A percentile compares a stretch with the other conserved stretches of the same genome.
Evolutionary conservation across 1,140 invertebrate species (phyloP).

Genomic region (Polypedilum vanderplanki): DNA sequence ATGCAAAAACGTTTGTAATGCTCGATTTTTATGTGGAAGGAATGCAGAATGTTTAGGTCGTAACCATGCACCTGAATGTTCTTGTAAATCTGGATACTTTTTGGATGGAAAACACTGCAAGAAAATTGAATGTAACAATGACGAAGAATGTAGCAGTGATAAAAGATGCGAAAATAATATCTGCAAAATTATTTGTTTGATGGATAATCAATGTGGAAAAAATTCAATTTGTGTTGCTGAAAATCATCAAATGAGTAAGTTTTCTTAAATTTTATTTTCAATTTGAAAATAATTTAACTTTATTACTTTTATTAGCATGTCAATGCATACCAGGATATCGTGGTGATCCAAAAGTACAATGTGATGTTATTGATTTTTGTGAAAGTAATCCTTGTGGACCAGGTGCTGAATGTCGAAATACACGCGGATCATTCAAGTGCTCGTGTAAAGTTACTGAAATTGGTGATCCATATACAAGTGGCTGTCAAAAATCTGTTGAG

Average conservation of each 20-base stretch:
- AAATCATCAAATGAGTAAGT: slow-evolving; percentile 49
- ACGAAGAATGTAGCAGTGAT: slow-evolving; percentile 69
- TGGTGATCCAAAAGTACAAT: slow-evolving; percentile 63
- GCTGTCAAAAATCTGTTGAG: slow-evolving; percentile 68
- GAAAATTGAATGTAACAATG: slow-evolving; percentile 63
- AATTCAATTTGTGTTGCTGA: slow-evolving; percentile 78
- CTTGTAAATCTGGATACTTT: slow-evolving; percentile 67
- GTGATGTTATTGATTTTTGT: slow-evolving; percentile 72
- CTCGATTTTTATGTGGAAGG: slow-evolving; percentile 63
- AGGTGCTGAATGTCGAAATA: slow-evolving; percentile 74
- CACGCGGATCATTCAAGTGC: slow-evolving; percentile 72
- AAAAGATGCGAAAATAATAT: slow-evolving; percentile 71
- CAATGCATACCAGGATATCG: slow-evolving; percentile 81
- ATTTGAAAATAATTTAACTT: not conserved
- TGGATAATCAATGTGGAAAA: slow-evolving; percentile 68
- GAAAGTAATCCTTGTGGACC: slow-evolving; percentile 69
- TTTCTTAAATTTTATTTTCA: not conserved
- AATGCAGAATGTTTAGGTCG: slow-evolving; percentile 68
- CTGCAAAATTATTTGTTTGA: slow-evolving; percentile 77
- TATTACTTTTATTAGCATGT: slow-evolving; percentile 50
- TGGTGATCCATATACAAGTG: slow-evolving; percentile 73
- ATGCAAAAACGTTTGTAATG: slow-evolving; percentile 63
- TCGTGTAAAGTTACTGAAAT: slow-evolving; percentile 63
- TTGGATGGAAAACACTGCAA: slow-evolving; percentile 72
- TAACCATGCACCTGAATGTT: slow-evolving; percentile 64